Evolutionary conservation across 2,888 invertebrate genomes (phyloP).

Genomic region (Muscina levida): DNA sequence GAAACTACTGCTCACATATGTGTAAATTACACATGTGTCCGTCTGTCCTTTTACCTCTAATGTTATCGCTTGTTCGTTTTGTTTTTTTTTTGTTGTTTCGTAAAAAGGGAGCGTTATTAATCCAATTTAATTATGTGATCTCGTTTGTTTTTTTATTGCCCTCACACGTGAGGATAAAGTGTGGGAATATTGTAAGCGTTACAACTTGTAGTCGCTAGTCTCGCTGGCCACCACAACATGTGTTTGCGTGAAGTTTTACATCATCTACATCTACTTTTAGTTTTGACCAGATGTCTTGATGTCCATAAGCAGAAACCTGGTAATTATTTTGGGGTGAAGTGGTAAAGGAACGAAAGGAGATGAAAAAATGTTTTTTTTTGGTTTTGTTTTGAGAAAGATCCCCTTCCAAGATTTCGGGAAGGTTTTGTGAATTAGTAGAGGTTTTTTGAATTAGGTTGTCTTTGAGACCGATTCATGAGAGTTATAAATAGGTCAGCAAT

Average conservation of each 20-base stretch:
- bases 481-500: too few relatives aligned
- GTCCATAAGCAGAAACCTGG: too few relatives aligned
- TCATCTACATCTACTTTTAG: too few relatives aligned
- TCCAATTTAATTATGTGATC: slow-evolving; percentile 35
- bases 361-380: too few relatives aligned
- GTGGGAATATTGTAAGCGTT: neutral
- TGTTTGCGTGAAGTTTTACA: slow-evolving; percentile 10
- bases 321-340: neutral
- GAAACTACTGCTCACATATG: neutral
- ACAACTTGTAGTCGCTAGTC: neutral
- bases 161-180: neutral
- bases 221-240: neutral
- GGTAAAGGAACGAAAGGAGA: neutral
- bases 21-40: slow-evolving; percentile 30
- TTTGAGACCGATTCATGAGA: too few relatives aligned
- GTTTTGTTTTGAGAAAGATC: too few relatives aligned
- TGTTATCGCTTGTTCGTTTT: neutral
- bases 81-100: neutral
- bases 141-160: neutral
- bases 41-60: slow-evolving; percentile 20
- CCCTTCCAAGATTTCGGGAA: too few relatives aligned
- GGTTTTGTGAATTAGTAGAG: too few relatives aligned
- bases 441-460: too few relatives aligned
- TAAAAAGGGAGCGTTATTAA: slow-evolving; percentile 24
- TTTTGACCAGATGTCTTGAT: neutral